Conservation (phyloP, 1,140 invertebrate species). For the Oreohelix idahoensis region DNA sequence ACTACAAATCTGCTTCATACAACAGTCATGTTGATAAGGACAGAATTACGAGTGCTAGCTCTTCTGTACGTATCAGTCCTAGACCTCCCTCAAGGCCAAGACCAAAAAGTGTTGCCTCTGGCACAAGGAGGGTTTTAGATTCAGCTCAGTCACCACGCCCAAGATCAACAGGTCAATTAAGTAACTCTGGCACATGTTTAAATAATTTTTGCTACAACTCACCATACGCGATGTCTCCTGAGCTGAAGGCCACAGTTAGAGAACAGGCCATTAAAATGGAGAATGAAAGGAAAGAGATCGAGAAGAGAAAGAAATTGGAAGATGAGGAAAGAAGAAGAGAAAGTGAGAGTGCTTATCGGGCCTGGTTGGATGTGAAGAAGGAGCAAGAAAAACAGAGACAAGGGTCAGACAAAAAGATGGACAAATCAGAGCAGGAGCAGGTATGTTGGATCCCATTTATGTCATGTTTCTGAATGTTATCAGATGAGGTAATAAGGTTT, state of each 20-base stretch:
- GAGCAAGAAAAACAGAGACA: background rate
- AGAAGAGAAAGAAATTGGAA: constrained; percentile 30
- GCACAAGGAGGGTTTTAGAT: background rate
- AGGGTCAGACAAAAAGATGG: background rate
- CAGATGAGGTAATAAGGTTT: too few relatives aligned
- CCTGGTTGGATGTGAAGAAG: constrained; percentile 38
- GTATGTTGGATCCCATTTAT: too few relatives aligned
- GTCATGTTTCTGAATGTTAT: too few relatives aligned
- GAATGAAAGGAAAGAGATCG: constrained; percentile 36
- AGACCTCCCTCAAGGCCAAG: constrained; percentile 57
- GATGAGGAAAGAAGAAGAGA: constrained; percentile 33
- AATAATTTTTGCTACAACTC: constrained; percentile 61
- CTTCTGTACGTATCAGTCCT: constrained; percentile 44
- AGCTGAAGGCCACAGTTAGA: constrained; percentile 24
- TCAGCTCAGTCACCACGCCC: constrained; percentile 17
- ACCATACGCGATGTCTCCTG: constrained; percentile 62
- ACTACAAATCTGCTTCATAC: too few relatives aligned
- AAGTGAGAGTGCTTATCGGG: constrained; percentile 38
- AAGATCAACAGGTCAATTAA: constrained; percentile 7
- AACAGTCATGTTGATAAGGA: background rate
- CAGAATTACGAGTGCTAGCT: background rate
- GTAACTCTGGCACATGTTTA: constrained; percentile 9
- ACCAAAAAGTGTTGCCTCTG: constrained; percentile 41
- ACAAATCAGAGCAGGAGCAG: constrained; percentile 25
- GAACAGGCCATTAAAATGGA: constrained; percentile 29